Conservation (phyloP, 2,888 invertebrate species). For the Aricia artaxerxes region DNA sequence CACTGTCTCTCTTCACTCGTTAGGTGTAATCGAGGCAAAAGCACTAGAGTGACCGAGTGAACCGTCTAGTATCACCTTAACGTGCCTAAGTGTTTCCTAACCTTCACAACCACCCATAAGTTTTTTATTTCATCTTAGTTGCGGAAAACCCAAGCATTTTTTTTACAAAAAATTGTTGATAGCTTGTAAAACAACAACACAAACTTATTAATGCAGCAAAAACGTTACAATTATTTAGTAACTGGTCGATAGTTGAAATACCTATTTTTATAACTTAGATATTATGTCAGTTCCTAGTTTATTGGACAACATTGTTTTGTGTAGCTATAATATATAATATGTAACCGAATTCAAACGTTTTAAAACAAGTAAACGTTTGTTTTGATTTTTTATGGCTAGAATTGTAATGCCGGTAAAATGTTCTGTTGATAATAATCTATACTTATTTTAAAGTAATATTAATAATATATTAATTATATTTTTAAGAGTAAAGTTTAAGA, state of each 20-base stretch:
- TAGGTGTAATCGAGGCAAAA: no score
- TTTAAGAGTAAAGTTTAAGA: no score
- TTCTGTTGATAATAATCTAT: no score
- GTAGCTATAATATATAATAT: not conserved
- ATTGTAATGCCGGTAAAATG: no score
- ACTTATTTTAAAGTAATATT: no score
- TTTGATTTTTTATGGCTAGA: no score
- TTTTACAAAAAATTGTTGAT: not conserved
- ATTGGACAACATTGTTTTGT: slow-evolving; percentile 2
- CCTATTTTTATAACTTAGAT: not conserved
- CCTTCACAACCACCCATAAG: not conserved
- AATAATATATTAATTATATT: no score
- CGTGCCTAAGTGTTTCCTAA: not conserved
- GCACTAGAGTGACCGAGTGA: no score
- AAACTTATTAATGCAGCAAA: not conserved
- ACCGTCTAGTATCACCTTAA: no score
- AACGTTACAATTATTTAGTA: slow-evolving; percentile 4
- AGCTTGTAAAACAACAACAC: not conserved
- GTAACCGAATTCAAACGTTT: not conserved
- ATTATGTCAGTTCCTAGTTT: not conserved
- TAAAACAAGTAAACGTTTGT: not conserved
- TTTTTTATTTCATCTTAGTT: not conserved
- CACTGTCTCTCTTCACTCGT: no score
- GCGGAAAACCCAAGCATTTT: not conserved
- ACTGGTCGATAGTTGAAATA: not conserved